phyloP scores from a whole-genome alignment of 1,140 invertebrate genomes.

The Ceratosolen fusciceps region DNA sequence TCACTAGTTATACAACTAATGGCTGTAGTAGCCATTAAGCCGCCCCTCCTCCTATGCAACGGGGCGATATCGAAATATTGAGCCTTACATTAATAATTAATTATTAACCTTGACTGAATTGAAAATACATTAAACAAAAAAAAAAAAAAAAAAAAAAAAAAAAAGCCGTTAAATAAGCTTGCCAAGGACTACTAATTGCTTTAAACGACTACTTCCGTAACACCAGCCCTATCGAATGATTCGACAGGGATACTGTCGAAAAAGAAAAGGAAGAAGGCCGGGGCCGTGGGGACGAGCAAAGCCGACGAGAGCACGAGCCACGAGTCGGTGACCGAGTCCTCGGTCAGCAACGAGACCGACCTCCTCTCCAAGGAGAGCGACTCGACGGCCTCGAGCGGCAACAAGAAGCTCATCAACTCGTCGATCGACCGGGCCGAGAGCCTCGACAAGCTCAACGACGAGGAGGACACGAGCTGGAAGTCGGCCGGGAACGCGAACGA shows the following conservation, averaged over 20 bases:
- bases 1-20: no score
- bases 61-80: no score
- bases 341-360: neutral
- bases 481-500: neutral
- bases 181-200: neutral
- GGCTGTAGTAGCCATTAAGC: no score
- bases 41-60: no score
- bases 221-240: conserved; percentile 17
- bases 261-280: conserved; percentile 58
- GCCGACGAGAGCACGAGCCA: conserved; percentile 16
- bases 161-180: no score
- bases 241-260: conserved; percentile 56
- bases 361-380: neutral
- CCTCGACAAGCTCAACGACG: conserved; percentile 7
- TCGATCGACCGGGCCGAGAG: neutral
- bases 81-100: no score
- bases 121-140: no score
- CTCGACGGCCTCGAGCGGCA: neutral
- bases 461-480: conserved; percentile 6
- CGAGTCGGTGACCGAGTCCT: conserved; percentile 16
- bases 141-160: no score
- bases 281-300: conserved; percentile 34
- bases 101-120: no score
- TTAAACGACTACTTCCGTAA: conserved; percentile 12
- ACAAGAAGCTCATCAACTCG: neutral